Base-by-base conservation (phyloP, 2,113 vertebrate species). In the Plectropomus leopardus region DNA sequence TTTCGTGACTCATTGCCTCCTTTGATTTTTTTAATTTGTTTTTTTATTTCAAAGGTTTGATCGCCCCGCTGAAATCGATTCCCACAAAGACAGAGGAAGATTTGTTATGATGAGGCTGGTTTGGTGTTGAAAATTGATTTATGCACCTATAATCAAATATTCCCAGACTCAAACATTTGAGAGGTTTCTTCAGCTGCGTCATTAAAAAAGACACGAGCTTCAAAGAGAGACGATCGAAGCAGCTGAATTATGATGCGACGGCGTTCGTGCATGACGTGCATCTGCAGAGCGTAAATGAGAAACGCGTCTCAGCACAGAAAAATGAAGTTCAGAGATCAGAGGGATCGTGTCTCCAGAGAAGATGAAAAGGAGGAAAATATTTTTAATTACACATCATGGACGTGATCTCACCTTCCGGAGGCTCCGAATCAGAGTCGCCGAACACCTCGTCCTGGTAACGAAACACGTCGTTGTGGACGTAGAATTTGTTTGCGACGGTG, bases 371-470 rank as follows among this genome's bases (percentile, higher is more conserved):
- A 42, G 48, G 48, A 17, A 14, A 45, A 45, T 11, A 19, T 1
- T 14, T 50, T 15, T 2, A 19, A 16, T 61, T 3, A 11, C n/a
- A 15, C 32, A 23, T 3, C 6, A 11, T 0, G 4, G 32, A 40
- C 0, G 11, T 28, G 3, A 0, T 50, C 94, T 95, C 85, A 99
- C 98, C 98, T 89, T 99, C 98, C 47, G 98, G 97, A 45, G 97
- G 96, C 69, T 99, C 98, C 0, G 98, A 98, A 78, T 98, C 97
- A 0, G 98, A 99, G 87, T 99, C 98, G 3, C 96, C 97, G 61
- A 99, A 99, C 57, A 99, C 97, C 67, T 99, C 98, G 82, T 99
- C 98, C 74, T 99, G 98, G 88, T 99, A 99, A 76, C 98, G 97
- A 84, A 99, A 99, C 88, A 99, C 98, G 50, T 99, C 98, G 0